phyloP scores from a whole-genome alignment of 2,888 invertebrate genomes.

The Yponomeuta cagnagella region DNA sequence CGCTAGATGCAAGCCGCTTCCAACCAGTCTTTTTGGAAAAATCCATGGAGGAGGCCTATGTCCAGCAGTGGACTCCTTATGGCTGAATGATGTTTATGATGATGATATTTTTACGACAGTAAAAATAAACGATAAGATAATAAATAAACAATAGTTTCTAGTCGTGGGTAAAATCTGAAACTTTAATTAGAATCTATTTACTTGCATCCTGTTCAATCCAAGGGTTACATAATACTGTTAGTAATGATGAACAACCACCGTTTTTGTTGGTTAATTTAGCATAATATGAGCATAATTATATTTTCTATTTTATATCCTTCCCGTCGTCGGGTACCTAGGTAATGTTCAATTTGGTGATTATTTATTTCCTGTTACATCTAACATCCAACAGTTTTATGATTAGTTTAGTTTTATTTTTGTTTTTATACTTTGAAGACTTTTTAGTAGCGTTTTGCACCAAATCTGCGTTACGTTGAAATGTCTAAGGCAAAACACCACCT shows the following conservation, averaged over 20 bases:
- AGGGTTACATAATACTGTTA: background rate
- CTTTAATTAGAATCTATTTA: background rate
- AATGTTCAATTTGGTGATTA: background rate
- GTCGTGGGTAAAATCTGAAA: background rate
- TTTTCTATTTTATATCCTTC: slow-evolving; percentile 11
- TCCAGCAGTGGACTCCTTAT: no score
- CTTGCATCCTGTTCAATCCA: slow-evolving; percentile 2
- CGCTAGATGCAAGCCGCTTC: no score
- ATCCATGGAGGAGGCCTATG: no score
- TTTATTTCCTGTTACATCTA: slow-evolving; percentile 5
- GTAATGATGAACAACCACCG: background rate
- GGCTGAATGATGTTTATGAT: no score
- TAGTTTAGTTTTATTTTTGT: no score
- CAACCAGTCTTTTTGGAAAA: no score
- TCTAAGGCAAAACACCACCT: background rate
- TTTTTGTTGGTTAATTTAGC: slow-evolving; percentile 10
- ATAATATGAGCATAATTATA: background rate
- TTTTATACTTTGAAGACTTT: background rate
- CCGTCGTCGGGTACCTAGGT: background rate
- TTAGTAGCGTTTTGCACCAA: background rate
- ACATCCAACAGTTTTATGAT: background rate
- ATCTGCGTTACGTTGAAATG: no score
- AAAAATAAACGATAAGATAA: background rate
- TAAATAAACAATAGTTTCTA: slow-evolving; percentile 3
- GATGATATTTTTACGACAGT: background rate